These are phyloP conservation scores for Apamea anceps DNA, from an alignment of 2,888 invertebrate genomes.

Conservation along the genomic window DNA sequence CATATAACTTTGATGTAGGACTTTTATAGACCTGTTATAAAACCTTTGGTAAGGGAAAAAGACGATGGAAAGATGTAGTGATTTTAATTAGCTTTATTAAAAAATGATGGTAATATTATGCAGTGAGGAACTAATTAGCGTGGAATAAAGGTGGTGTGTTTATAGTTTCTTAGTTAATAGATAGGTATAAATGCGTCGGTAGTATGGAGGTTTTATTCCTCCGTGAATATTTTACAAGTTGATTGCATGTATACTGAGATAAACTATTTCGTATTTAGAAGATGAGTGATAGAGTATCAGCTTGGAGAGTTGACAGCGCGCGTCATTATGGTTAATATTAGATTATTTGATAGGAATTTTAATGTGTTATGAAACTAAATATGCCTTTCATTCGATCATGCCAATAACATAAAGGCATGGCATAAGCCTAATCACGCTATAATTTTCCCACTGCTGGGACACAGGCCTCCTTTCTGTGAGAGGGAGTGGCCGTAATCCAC, in stretches of 20 bases:
- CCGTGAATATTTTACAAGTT: no score
- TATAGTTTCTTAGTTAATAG: background rate
- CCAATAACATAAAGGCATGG: background rate
- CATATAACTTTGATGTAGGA: conserved; percentile 15
- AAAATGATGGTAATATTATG: background rate
- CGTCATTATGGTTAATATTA: background rate
- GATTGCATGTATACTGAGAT: no score
- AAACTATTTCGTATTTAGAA: background rate
- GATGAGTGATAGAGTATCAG: background rate
- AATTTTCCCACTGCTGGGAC: no score
- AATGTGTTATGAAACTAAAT: no score
- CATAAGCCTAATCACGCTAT: no score
- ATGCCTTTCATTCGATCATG: background rate
- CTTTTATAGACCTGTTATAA: conserved; percentile 10
- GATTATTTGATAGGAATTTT: background rate
- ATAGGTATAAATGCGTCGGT: background rate
- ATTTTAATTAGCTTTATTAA: conserved; percentile 3
- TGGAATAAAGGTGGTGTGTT: background rate
- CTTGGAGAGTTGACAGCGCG: background rate
- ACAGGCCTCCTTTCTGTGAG: no score
- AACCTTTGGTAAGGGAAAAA: background rate
- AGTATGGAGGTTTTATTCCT: background rate
- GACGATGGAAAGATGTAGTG: background rate
- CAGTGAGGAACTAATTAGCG: background rate
- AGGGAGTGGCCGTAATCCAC: no score